Percentiles rank a stretch among this genome's conserved stretches.
Conservation (phyloP, 2,888 invertebrate genomes). For the Zootermopsis nevadensis region DNA sequence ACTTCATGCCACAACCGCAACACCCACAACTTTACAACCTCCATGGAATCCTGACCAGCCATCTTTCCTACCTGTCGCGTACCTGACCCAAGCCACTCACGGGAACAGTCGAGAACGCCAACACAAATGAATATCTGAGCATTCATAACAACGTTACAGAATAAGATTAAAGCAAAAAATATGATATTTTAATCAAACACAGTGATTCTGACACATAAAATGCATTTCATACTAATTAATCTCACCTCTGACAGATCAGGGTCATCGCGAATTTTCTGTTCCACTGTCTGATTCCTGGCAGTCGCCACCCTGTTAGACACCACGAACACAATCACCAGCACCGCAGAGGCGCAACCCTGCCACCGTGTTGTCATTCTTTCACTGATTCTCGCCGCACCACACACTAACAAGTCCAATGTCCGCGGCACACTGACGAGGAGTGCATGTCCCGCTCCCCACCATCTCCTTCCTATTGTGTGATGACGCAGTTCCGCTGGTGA, state of each 20-base stretch:
- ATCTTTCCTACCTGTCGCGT: conserved; percentile 19
- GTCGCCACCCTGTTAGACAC: background rate
- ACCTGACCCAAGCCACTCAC: background rate
- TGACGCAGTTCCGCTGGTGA: conserved; percentile 43
- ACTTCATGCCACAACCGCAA: background rate
- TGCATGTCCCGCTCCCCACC: background rate
- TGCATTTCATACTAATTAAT: background rate
- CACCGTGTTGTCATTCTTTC: conserved; percentile 9
- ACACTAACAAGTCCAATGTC: background rate
- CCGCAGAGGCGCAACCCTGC: background rate
- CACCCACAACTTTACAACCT: background rate
- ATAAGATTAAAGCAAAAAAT: background rate
- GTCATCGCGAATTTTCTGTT: conserved; percentile 74
- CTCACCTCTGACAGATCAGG: conserved; percentile 76
- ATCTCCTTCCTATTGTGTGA: conserved; percentile 14
- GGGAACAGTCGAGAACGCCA: background rate
- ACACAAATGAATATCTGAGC: background rate
- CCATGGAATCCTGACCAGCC: conserved; percentile 5
- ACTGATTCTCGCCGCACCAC: background rate
- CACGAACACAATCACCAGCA: conserved; percentile 13
- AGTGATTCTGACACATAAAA: no score
- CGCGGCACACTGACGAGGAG: conserved; percentile 6
- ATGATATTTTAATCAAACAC: background rate
- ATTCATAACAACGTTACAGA: background rate
- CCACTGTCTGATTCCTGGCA: conserved; percentile 62